Base-by-base conservation (phyloP, 2,797 vertebrate species). In the Tapirus indicus region DNA sequence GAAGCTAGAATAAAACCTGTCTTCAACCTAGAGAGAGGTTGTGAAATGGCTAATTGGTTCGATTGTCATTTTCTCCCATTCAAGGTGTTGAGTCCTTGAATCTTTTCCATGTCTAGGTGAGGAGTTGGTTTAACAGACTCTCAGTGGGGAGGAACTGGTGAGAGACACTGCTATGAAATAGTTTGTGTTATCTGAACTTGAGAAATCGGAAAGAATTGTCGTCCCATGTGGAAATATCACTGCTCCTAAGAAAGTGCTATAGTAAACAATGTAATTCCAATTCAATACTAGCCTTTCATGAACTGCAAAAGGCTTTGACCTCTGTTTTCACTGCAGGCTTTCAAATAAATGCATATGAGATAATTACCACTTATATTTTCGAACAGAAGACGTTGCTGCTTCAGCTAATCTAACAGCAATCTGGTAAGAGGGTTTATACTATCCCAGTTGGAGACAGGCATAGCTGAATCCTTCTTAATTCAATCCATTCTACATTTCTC, bases 41-140 rank as follows among this genome's bases (percentile, higher is more conserved):
- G 82, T 64, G 44, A 97, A 95, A 71, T 71, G 84, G 80, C 95
- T 97, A 94, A 97, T 92, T 92, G 89, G 74, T 89, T 97, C 94
- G 84, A 94, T 80, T 87, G 90, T 95, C 68, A 23, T 86, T 95
- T 91, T 94, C 71, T 97, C 77, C 95, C 68, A 58, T 80, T 91
- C 56, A 71, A 72, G 38, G 69, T 72, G 60, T 69, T 90, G 21
- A 35, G 68, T 92, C 77, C 80, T 90, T 72, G 95, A 96, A 54
- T 66, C 38, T 62, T 79, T 79, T 56, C n/a, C 38, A 71, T 47
- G 38, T 47, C 29, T 32, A 23, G 21, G 49, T 47, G 49, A 92
- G 75, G 25, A 66, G 60, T 11, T 47, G 62, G 44, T 32, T 85
- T 64, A 78, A 21, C 23, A 27, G 32, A 17, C 7, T 79, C 18